Conservation (phyloP, 30 jellyfish, hydroid and myxozoan genomes). For the Phacellophora camtschatica region DNA sequence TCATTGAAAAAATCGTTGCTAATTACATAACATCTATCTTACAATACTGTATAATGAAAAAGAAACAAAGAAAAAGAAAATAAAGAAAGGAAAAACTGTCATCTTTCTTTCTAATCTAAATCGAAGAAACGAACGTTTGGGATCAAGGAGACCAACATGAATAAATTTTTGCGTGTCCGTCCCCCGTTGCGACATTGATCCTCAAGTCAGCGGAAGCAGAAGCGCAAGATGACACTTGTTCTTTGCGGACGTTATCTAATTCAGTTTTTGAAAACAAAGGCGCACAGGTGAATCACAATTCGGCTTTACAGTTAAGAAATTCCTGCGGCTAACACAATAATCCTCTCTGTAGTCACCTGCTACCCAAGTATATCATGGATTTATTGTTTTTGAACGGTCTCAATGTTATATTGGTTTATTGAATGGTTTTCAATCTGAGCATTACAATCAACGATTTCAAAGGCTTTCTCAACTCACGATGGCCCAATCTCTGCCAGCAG, state of each 20-base stretch:
- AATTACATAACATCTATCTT: too few relatives aligned
- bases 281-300: slow-evolving; percentile 89
- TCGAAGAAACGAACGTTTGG: too few relatives aligned
- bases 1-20: too few relatives aligned
- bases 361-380: slow-evolving; percentile 64
- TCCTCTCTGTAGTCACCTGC: slow-evolving; percentile 85
- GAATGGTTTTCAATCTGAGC: slow-evolving; percentile 41
- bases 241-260: slow-evolving; percentile 47
- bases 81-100: too few relatives aligned
- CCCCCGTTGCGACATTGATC: slow-evolving; percentile 10
- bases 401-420: slow-evolving; percentile 50
- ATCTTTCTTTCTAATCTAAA: too few relatives aligned
- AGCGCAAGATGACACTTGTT: slow-evolving; percentile 66
- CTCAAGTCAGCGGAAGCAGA: slow-evolving; percentile 63
- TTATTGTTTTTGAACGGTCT: slow-evolving; percentile 51
- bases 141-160: background rate
- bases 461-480: slow-evolving; percentile 36
- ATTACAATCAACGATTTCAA: slow-evolving; percentile 23
- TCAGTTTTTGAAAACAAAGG: slow-evolving; percentile 65
- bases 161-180: background rate
- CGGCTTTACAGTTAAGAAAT: slow-evolving; percentile 52
- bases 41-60: too few relatives aligned
- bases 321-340: slow-evolving; percentile 80
- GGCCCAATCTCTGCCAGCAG: slow-evolving; percentile 16
- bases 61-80: too few relatives aligned